Evolutionary conservation across 2,888 invertebrate species (phyloP).

Genomic region (Globia sparganii): DNA sequence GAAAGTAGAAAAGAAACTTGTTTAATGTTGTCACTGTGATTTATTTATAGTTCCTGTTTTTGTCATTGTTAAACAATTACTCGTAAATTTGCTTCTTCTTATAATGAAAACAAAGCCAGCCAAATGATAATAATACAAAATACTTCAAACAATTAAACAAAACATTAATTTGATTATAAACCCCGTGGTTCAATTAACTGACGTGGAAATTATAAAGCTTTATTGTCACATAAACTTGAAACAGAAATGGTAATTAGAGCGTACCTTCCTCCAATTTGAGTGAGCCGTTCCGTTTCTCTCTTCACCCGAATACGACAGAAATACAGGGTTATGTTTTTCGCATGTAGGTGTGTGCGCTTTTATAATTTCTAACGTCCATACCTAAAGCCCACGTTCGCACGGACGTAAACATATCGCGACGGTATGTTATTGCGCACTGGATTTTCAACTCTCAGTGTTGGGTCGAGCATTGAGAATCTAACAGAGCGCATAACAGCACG

Average conservation of each 20-base stretch:
- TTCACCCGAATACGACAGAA: neutral
- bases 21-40: too few species aligned
- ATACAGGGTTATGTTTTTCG: neutral
- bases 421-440: too few species aligned
- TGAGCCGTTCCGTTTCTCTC: slow-evolving; percentile 43
- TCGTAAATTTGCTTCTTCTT: neutral
- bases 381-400: too few species aligned
- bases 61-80: neutral
- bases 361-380: too few species aligned
- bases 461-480: too few species aligned
- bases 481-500: too few species aligned
- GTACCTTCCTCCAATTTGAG: slow-evolving; percentile 51
- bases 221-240: slow-evolving; percentile 60
- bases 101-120: neutral
- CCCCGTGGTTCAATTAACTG: slow-evolving; percentile 51
- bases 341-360: neutral
- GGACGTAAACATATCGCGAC: too few species aligned
- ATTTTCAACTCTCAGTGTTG: too few species aligned
- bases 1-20: neutral
- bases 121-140: slow-evolving; percentile 18
- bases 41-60: neutral
- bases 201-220: slow-evolving; percentile 58
- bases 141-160: slow-evolving; percentile 35
- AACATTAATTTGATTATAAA: slow-evolving; percentile 36
- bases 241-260: slow-evolving; percentile 63